Evolutionary conservation across 2,888 invertebrate species (phyloP).

Genomic region (Lepidochitona cinerea): DNA sequence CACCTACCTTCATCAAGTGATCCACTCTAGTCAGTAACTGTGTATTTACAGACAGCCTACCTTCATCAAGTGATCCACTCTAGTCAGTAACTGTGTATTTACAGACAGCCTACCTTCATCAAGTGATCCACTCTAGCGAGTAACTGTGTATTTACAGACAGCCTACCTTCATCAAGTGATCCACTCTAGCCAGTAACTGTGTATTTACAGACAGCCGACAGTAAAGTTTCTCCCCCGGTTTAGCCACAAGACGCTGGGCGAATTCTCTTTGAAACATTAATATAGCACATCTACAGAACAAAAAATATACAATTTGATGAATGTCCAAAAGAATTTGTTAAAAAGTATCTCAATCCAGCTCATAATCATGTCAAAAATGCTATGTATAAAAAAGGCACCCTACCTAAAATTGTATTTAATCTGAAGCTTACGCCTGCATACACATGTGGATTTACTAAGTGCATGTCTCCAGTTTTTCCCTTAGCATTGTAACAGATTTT

Average conservation of each 20-base stretch:
- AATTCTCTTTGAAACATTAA: conserved; percentile 99
- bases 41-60: conserved; percentile 95
- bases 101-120: conserved; percentile 97
- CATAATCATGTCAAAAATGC: too few relatives aligned
- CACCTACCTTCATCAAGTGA: conserved; percentile 94
- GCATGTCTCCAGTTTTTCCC: too few relatives aligned
- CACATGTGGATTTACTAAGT: too few relatives aligned
- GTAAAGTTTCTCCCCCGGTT: conserved; percentile 97
- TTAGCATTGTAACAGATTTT: too few relatives aligned
- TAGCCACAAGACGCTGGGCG: conserved; percentile 95
- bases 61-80: conserved; percentile 97
- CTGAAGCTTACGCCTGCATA: too few relatives aligned
- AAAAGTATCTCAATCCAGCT: too few relatives aligned
- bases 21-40: conserved; percentile 96
- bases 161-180: conserved; percentile 97
- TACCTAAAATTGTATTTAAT: too few relatives aligned
- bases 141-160: conserved; percentile 97
- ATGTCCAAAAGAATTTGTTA: background rate
- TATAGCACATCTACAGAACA: conserved; percentile 84
- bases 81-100: conserved; percentile 94
- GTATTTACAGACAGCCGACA: conserved; percentile 97
- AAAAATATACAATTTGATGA: background rate
- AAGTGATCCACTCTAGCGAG: conserved; percentile 94
- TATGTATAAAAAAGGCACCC: too few relatives aligned
- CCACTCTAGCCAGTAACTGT: conserved; percentile 93